Base-by-base conservation (phyloP, 2,888 invertebrate genomes). In the Mesorhabditis spiculigera region DNA sequence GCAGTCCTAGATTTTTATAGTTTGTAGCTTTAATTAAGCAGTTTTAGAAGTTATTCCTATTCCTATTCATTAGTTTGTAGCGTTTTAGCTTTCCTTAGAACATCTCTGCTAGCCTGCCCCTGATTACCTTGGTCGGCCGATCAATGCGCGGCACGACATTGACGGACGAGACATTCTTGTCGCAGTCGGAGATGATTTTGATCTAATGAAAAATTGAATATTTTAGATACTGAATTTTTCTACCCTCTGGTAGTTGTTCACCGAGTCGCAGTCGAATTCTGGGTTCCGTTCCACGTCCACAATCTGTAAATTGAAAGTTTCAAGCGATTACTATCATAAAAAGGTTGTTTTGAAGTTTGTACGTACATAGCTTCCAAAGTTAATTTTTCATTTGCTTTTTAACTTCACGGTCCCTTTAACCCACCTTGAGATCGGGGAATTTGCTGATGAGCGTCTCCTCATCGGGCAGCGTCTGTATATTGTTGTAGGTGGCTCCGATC, bases 211-310 rank as follows among this genome's bases (percentile, higher is more conserved):
- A 28, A 63, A 63, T n/a, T 16, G 10, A 28, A 2, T 63, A 1
- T 16, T 8, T 13, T 28, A 63, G 41, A 63, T 16, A 63, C 2
- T 16, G 28, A n/a, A n/a, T 63, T 63, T 6, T 8, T 16, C 10
- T 28, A 43, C 63, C 28, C 28, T 70, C 5, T 69, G 67, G 69
- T 78, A 83, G 8, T 80, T 71, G 42, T 71, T 68, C 13, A 80
- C 63, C 4, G 79, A 75, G 5, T 69, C 58, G 70, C 82, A 83
- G 67, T 82, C 81, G 67, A 83, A 82, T 43, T 82, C 71, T 4
- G 76, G 75, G 66, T 83, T 83, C 45, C 80, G 72, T 65, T 83
- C 82, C n/a, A 83, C 73, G 66, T 83, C 82, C 44, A 83, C 68
- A 5, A 81, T 77, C 81, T 82, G 69, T 69, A 75, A 65, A 50